A percentile compares a stretch with the other conserved stretches of the same genome.
These are phyloP conservation scores for Argentina silus DNA, from an alignment of 2,797 vertebrate genomes.

Conservation along the genomic window DNA sequence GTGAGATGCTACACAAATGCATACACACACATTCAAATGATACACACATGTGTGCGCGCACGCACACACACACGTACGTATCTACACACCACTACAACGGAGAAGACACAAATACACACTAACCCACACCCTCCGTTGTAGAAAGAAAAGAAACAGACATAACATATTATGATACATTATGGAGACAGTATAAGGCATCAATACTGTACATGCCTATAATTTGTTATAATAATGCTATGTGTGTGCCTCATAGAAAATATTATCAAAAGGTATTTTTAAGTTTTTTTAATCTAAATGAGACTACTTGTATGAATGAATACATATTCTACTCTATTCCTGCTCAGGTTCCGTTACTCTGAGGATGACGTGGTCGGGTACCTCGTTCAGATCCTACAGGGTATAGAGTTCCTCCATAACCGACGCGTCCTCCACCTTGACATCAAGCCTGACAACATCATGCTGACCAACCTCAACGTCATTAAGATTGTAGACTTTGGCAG, in stretches of 20 bases:
- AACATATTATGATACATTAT: not conserved
- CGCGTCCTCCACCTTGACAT: conserved; percentile 92
- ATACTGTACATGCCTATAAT: not conserved
- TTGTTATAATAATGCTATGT: not conserved
- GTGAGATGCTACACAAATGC: not conserved
- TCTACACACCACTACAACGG: not conserved
- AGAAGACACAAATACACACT: too few species aligned
- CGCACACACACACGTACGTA: not conserved
- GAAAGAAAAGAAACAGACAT: too few species aligned
- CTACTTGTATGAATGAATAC: too few species aligned
- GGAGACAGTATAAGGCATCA: too few species aligned
- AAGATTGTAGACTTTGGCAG: conserved; percentile 96
- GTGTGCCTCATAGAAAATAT: too few species aligned
- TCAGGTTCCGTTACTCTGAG: conserved; percentile 94
- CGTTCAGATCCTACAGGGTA: conserved; percentile 90
- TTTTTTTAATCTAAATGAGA: too few species aligned
- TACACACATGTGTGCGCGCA: not conserved
- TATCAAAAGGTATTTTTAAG: too few species aligned
- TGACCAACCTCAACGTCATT: conserved; percentile 85
- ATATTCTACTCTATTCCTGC: not conserved
- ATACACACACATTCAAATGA: not conserved
- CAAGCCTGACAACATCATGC: conserved; percentile 91
- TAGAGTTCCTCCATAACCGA: conserved; percentile 90
- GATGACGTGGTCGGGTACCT: conserved; percentile 90
- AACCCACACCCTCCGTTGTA: too few species aligned